Conservation (phyloP, 2,113 vertebrate genomes). For the Limnothrissa miodon region DNA sequence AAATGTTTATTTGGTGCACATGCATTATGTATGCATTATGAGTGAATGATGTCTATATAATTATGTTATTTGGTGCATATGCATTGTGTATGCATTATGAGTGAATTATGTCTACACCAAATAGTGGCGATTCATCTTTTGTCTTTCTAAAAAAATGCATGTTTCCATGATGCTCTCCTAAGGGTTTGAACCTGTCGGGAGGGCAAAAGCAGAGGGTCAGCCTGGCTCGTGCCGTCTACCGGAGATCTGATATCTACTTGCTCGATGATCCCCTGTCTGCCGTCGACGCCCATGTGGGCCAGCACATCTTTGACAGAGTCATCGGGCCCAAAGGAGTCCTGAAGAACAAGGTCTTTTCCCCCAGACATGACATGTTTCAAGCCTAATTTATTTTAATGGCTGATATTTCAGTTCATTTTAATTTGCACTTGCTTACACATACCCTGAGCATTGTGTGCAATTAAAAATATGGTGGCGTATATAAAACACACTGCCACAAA, state of each 20-base stretch:
- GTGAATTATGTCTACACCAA: no score
- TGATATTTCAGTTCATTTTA: background rate
- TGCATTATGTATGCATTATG: no score
- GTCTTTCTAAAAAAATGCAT: no score
- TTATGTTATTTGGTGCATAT: no score
- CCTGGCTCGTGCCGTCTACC: slow-evolving; percentile 67
- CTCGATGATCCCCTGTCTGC: slow-evolving; percentile 71
- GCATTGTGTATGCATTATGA: no score
- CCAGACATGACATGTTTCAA: background rate
- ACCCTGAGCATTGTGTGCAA: background rate
- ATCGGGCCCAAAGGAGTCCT: slow-evolving; percentile 65
- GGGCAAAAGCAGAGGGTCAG: slow-evolving; percentile 71
- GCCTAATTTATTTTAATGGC: background rate
- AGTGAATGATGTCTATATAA: no score
- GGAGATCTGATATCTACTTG: slow-evolving; percentile 63
- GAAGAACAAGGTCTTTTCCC: slow-evolving; percentile 55
- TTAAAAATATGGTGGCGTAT: background rate
- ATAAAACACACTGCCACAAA: background rate
- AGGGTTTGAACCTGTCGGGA: slow-evolving; percentile 71
- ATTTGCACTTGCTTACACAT: background rate
- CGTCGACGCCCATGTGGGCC: slow-evolving; percentile 70
- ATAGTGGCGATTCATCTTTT: no score
- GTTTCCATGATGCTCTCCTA: slow-evolving; percentile 12
- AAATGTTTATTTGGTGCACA: no score
- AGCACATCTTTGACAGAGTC: slow-evolving; percentile 69